Percentiles rank a stretch among this genome's conserved stretches.
Evolutionary conservation across 2,113 vertebrate genomes (phyloP).

Genomic region (Neopipo cinnamomea): DNA sequence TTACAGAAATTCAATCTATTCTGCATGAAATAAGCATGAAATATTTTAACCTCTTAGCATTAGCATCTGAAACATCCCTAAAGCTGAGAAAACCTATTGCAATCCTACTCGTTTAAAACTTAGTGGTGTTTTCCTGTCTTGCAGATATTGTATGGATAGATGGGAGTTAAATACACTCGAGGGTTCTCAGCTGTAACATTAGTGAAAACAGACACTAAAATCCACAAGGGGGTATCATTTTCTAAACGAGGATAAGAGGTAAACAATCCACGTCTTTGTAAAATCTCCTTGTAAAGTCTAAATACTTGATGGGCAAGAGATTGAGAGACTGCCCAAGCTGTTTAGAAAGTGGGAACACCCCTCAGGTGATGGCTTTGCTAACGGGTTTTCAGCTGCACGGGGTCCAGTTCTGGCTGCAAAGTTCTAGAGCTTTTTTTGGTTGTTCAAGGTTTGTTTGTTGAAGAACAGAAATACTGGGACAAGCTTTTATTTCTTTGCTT

Average conservation of each 20-base stretch:
- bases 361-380: constrained; percentile 35
- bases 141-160: not conserved
- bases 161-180: not conserved
- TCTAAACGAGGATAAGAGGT: constrained; percentile 26
- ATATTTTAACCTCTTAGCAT: not conserved
- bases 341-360: constrained; percentile 26
- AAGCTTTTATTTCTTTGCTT: not conserved
- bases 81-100: not conserved
- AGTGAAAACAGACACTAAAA: constrained; percentile 34
- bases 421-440: not conserved
- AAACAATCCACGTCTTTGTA: constrained; percentile 59
- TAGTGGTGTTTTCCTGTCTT: constrained; percentile 18
- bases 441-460: not conserved
- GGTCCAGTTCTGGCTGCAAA: not conserved
- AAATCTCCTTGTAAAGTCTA: constrained; percentile 54
- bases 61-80: not conserved
- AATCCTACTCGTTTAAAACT: not conserved
- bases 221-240: constrained; percentile 40
- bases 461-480: not conserved
- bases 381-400: constrained; percentile 17
- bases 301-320: constrained; percentile 49
- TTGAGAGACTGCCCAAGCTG: constrained; percentile 29
- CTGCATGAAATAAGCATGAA: not conserved
- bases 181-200: constrained; percentile 3
- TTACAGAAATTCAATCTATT: not conserved